Evolutionary conservation across 1,140 invertebrate genomes (phyloP), one percentile per base, ranked within the genome.

Genomic region (Papilio polytes): DNA sequence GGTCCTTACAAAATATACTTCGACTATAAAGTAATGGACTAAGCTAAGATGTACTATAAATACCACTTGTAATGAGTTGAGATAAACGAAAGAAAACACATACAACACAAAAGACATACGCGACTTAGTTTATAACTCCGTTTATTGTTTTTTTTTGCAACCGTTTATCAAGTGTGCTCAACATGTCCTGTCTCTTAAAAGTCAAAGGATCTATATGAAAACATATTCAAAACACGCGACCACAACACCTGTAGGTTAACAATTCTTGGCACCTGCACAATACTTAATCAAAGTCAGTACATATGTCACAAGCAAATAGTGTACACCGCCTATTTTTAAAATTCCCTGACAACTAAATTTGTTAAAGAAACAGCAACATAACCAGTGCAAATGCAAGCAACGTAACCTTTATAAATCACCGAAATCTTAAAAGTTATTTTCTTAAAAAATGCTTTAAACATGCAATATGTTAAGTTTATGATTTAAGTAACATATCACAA

Each of bases 201-300:
- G 53, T 56, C 53, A 56, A 56, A 56, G 53, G 8, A 56, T 18
- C 15, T 31, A 26, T 26, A 63, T 10, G 20, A 63, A 63, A 15
- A 7, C 13, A 15, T 31, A 70, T 70, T 70, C 63, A 70, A 31
- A 6, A 15, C 63, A 70, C 63, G 63, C 63, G 63, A 31, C 26
- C 13, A 70, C 63, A 70, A 70, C 63, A 70, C 63, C 63, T 70
- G 63, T 70, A 70, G 63, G 63, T 70, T 70, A 4, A 70, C 26
- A 70, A 70, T 70, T 36, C 63, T 36, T 70, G 63, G 63, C 63
- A 70, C 63, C 63, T 70, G 63, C 15, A 63, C 59, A 63, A 63
- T 63, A 70, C 26, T 31, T 70, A 70, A 70, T 70, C 63, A 70
- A 70, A 70, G 31, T 31, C 53, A 56, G 18, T 56, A 56, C 10